Percentiles rank a stretch among this genome's conserved stretches.
phyloP scores from a whole-genome alignment of 2,888 invertebrate genomes.

The Hanleya hanleyi region DNA sequence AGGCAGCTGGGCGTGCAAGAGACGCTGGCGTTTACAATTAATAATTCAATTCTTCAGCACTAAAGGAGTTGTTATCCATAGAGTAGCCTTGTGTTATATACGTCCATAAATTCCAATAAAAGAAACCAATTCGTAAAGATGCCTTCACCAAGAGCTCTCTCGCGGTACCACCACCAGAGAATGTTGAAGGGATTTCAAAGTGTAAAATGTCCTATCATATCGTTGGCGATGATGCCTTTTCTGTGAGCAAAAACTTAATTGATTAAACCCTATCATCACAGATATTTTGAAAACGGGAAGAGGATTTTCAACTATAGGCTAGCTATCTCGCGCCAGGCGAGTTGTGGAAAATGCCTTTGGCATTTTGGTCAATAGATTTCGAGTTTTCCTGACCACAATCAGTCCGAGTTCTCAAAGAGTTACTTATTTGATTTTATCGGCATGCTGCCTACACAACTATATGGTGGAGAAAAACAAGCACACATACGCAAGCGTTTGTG shows the following conservation, averaged over 20 bases:
- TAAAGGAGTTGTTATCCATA: no score
- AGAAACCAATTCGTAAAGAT: conserved; percentile 16
- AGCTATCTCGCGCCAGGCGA: no score
- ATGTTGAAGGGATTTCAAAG: neutral
- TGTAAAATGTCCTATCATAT: conserved; percentile 11
- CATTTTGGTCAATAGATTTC: conserved; percentile 7
- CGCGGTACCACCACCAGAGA: conserved; percentile 10
- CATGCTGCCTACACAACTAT: conserved; percentile 10
- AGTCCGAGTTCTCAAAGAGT: neutral
- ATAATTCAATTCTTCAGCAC: no score
- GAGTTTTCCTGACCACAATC: conserved; percentile 16
- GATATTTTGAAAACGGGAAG: neutral
- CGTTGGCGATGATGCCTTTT: conserved; percentile 27
- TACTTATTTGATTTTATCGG: conserved; percentile 2
- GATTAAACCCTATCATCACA: conserved; percentile 20
- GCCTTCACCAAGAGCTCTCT: conserved; percentile 12
- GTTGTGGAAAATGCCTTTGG: conserved; percentile 20
- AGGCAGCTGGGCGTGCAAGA: conserved; percentile 23
- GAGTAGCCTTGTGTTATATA: no score
- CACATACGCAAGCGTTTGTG: neutral
- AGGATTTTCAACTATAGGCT: conserved; percentile 19
- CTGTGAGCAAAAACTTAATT: neutral
- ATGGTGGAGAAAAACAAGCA: conserved; percentile 5
- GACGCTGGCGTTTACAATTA: conserved; percentile 28
- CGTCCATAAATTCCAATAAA: no score